These are phyloP conservation scores for Siniperca knerii DNA, from an alignment of 2,113 vertebrate species.

Conservation along the genomic window DNA sequence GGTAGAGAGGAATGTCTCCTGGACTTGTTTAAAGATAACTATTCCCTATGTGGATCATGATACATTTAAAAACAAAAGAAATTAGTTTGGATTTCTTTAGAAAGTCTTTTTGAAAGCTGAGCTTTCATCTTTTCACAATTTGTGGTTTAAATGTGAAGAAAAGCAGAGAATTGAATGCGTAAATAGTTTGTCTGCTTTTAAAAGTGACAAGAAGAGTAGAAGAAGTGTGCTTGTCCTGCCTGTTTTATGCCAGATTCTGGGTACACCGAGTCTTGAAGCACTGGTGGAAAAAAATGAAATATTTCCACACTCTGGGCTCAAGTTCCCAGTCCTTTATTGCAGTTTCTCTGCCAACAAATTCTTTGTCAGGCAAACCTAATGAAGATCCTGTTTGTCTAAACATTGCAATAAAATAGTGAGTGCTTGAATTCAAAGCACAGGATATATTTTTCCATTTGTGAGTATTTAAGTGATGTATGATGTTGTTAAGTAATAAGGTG, in stretches of 20 bases:
- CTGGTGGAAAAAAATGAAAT: conserved; percentile 20
- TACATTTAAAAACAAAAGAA: conserved; percentile 21
- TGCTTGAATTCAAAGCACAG: background rate
- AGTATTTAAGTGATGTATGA: conserved; percentile 30
- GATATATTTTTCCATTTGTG: conserved; percentile 28
- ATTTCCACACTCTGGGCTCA: conserved; percentile 33
- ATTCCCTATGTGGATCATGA: background rate
- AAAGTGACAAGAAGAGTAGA: conserved; percentile 21
- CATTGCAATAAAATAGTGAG: conserved; percentile 19
- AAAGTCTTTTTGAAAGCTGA: conserved; percentile 15
- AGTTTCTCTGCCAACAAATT: conserved; percentile 34
- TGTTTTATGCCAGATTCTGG: conserved; percentile 17
- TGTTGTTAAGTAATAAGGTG: conserved; percentile 13
- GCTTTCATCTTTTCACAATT: conserved; percentile 26
- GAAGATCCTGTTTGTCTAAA: conserved; percentile 58
- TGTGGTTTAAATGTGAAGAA: conserved; percentile 21
- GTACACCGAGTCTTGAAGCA: conserved; percentile 18
- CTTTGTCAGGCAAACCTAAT: conserved; percentile 39
- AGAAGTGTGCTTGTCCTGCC: conserved; percentile 13
- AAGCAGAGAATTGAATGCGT: conserved; percentile 29
- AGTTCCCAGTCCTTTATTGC: conserved; percentile 14
- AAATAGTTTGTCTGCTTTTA: conserved; percentile 52
- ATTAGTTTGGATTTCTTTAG: conserved; percentile 9
- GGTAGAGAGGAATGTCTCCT: conserved; percentile 54
- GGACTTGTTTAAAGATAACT: conserved; percentile 50